phyloP scores from a whole-genome alignment of 2,797 vertebrate genomes.

The Enteromius thamalakanensis region DNA sequence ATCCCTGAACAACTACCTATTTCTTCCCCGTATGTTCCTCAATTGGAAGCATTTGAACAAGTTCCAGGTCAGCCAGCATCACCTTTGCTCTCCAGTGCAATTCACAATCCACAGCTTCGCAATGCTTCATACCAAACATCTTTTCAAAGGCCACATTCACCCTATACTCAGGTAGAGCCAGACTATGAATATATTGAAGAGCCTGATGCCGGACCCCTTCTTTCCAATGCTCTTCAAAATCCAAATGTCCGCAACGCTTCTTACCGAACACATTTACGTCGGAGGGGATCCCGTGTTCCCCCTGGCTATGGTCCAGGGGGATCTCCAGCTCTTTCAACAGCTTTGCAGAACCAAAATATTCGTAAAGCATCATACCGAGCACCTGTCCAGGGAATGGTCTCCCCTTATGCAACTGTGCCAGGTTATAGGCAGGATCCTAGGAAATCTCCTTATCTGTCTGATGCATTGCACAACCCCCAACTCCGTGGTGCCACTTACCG shows the following conservation, averaged over 20 bases:
- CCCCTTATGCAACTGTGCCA: constrained; percentile 31
- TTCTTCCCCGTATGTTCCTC: constrained; percentile 44
- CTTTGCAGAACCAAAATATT: constrained; percentile 68
- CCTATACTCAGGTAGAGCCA: constrained; percentile 65
- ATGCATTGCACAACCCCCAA: constrained; percentile 59
- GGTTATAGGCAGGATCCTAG: constrained; percentile 47
- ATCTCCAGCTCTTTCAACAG: constrained; percentile 61
- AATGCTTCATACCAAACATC: constrained; percentile 72
- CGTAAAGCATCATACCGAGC: constrained; percentile 60
- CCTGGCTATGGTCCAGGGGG: constrained; percentile 48
- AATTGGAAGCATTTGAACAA: constrained; percentile 51
- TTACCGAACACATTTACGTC: constrained; percentile 53
- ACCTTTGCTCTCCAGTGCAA: constrained; percentile 68
- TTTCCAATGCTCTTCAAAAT: constrained; percentile 76
- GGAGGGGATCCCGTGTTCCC: constrained; percentile 45
- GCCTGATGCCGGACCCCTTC: constrained; percentile 71
- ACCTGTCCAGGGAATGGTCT: constrained; percentile 38
- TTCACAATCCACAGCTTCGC: constrained; percentile 73
- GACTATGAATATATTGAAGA: constrained; percentile 77
- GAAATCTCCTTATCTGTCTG: constrained; percentile 56
- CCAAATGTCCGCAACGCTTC: constrained; percentile 70
- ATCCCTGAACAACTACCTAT: constrained; percentile 41
- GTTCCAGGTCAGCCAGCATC: constrained; percentile 55
- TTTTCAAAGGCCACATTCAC: constrained; percentile 67
- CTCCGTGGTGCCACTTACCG: constrained; percentile 53